Conservation (phyloP, 2,113 vertebrate genomes). For the Callospermophilus lateralis region DNA sequence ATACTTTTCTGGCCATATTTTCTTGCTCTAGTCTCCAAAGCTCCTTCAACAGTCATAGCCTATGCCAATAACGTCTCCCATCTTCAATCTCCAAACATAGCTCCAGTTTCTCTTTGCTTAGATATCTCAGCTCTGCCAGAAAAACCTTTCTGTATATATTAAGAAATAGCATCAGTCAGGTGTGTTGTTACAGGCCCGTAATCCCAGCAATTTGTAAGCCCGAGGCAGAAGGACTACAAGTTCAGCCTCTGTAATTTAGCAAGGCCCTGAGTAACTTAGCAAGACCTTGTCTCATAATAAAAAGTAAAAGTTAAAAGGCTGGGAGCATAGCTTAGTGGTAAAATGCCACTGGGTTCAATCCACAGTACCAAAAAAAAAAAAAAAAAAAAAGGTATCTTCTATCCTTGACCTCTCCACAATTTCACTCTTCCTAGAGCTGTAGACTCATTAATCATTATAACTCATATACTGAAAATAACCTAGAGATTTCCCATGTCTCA, state of each 20-base stretch:
- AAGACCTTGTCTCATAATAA: neutral
- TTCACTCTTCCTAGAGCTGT: neutral
- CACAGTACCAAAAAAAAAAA: too few relatives aligned
- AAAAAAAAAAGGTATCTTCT: neutral
- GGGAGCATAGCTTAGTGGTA: too few relatives aligned
- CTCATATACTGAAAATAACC: neutral
- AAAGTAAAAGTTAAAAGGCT: too few relatives aligned
- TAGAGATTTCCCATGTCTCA: neutral
- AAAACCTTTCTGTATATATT: neutral
- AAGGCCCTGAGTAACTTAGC: neutral
- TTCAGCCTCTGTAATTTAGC: neutral
- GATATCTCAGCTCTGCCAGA: neutral
- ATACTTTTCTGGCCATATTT: neutral
- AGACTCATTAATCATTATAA: neutral
- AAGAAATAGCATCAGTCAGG: neutral
- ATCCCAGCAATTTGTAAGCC: neutral
- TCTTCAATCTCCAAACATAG: neutral
- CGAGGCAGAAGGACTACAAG: neutral
- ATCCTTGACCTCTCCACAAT: neutral
- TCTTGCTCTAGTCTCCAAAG: neutral
- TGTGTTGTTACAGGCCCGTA: neutral
- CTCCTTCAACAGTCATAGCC: neutral
- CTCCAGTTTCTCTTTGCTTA: neutral
- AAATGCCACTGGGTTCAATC: too few relatives aligned
- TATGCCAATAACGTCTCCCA: neutral